These are phyloP conservation scores for Tanytarsus gracilentus DNA, from an alignment of 2,888 invertebrate species.

Conservation along the genomic window DNA sequence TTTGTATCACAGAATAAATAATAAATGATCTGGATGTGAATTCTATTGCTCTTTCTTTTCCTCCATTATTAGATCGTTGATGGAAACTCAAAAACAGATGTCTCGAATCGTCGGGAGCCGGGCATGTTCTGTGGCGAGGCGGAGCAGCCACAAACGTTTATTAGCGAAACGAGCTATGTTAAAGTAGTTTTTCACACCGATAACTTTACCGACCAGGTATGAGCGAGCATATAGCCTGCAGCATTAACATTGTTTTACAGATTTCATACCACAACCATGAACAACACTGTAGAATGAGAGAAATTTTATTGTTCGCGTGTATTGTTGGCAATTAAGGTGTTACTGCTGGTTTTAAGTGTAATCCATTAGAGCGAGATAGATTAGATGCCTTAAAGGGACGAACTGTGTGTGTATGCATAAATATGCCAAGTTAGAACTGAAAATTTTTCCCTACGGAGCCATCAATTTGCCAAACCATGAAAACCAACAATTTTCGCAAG, in stretches of 20 bases:
- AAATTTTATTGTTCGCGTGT: no score
- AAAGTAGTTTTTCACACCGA: constrained; percentile 85
- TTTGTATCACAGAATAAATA: not conserved
- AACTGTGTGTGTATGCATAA: no score
- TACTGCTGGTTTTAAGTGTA: no score
- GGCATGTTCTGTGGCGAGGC: constrained; percentile 90
- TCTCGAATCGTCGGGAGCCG: constrained; percentile 78
- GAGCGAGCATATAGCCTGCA: no score
- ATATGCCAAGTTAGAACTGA: not conserved
- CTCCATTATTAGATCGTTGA: constrained; percentile 63
- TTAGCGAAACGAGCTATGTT: constrained; percentile 88
- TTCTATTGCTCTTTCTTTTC: constrained; percentile 23
- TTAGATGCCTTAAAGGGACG: no score
- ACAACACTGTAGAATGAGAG: no score
- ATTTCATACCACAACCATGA: no score
- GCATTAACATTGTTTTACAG: no score
- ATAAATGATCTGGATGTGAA: not conserved
- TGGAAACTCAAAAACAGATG: constrained; percentile 81
- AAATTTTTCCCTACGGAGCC: not conserved
- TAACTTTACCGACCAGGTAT: constrained; percentile 84
- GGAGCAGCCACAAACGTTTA: constrained; percentile 88
- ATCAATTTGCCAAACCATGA: constrained; percentile 9
- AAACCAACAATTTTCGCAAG: not conserved
- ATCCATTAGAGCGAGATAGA: no score
- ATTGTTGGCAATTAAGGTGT: no score